phyloP scores from a whole-genome alignment of 2,888 invertebrate species.

The Branchellion lobata region DNA sequence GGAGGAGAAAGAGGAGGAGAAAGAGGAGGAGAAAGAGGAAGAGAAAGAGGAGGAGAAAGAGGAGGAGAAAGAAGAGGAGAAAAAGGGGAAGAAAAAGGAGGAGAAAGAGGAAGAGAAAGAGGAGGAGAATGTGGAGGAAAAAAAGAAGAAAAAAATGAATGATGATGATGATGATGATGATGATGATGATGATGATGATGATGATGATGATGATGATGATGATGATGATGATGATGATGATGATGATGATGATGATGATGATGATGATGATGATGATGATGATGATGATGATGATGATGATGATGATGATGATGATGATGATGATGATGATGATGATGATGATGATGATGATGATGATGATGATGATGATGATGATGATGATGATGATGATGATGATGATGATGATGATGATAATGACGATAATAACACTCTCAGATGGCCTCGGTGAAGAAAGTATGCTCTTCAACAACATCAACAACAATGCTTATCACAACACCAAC shows the following conservation, averaged over 20 bases:
- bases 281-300: constrained; percentile 40
- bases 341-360: constrained; percentile 31
- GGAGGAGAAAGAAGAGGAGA: too few species aligned
- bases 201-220: constrained; percentile 38
- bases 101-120: too few species aligned
- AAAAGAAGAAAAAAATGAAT: too few species aligned
- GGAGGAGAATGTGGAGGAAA: too few species aligned
- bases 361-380: constrained; percentile 25
- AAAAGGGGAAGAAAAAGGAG: too few species aligned
- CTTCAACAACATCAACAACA: too few species aligned
- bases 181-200: constrained; percentile 31
- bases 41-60: too few species aligned
- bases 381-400: constrained; percentile 28
- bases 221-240: constrained; percentile 15
- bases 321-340: constrained; percentile 36
- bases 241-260: constrained; percentile 23
- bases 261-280: constrained; percentile 31
- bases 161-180: constrained; percentile 20
- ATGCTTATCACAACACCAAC: too few species aligned
- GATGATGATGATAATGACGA: constrained; percentile 24
- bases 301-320: constrained; percentile 39
- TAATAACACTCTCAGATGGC: too few species aligned
- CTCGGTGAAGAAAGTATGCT: too few species aligned
- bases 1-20: too few species aligned
- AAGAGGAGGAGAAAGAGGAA: too few species aligned